phyloP scores from a whole-genome alignment of 2,797 vertebrate species.

The Rallus crepitans region DNA sequence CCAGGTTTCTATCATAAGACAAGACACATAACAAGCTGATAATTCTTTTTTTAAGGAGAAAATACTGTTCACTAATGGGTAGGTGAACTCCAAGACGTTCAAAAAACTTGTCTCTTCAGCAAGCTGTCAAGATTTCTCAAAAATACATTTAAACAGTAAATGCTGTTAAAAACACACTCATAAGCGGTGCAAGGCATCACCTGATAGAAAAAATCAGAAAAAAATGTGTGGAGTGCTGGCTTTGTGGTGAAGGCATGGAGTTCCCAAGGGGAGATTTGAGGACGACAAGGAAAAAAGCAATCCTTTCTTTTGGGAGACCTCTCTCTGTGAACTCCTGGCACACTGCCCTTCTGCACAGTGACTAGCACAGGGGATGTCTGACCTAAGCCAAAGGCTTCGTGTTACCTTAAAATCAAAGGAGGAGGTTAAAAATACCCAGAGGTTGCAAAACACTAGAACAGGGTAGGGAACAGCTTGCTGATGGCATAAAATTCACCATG shows the following conservation, averaged over 20 bases:
- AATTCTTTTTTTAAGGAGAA: not conserved
- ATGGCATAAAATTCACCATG: rapidly evolving
- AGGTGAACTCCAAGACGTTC: not conserved
- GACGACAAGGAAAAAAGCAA: not conserved
- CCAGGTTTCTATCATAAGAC: not conserved
- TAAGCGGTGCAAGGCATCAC: not conserved
- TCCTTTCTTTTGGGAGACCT: not conserved
- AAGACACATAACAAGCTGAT: not conserved
- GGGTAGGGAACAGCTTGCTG: not conserved
- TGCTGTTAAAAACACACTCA: not conserved
- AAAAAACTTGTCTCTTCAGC: not conserved
- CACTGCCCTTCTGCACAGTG: not conserved
- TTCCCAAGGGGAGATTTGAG: not conserved
- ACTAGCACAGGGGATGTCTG: not conserved
- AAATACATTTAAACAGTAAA: not conserved
- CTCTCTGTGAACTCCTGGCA: not conserved
- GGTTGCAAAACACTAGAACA: not conserved
- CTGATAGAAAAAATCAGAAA: not conserved
- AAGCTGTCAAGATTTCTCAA: not conserved
- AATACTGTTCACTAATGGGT: not conserved
- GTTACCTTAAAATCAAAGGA: not conserved
- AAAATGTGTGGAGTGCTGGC: not conserved
- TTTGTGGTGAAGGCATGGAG: not conserved
- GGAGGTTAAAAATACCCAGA: not conserved
- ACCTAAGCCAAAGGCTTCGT: not conserved